Conservation (phyloP, 2,113 vertebrate genomes). For the Dermatemys mawii region DNA sequence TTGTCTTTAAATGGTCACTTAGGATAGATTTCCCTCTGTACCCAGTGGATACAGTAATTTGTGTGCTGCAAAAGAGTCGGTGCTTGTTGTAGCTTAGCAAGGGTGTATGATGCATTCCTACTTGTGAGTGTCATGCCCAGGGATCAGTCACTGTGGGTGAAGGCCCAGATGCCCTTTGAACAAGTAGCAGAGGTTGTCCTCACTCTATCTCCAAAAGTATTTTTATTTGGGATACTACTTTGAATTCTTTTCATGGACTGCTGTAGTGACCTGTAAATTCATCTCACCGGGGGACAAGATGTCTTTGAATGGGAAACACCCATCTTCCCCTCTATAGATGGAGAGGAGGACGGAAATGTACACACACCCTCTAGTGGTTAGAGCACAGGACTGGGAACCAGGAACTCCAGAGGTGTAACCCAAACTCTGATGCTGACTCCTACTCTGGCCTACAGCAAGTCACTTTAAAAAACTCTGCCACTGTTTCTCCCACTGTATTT, state of each 20-base stretch:
- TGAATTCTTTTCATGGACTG: not conserved
- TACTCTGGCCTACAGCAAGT: not conserved
- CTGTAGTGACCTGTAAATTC: not conserved
- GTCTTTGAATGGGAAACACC: not conserved
- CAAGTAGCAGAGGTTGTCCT: not conserved
- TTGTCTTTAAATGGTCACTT: not conserved
- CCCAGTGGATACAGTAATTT: not conserved
- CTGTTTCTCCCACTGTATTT: not conserved
- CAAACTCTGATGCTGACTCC: not conserved
- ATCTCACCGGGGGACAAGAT: not conserved
- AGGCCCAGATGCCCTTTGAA: not conserved
- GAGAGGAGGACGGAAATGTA: not conserved
- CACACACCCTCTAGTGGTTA: not conserved
- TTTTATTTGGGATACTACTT: not conserved
- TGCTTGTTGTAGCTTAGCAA: not conserved
- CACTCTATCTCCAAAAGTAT: not conserved
- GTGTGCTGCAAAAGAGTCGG: not conserved
- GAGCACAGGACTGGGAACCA: not conserved
- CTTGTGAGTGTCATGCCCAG: not conserved
- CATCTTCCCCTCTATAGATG: not conserved
- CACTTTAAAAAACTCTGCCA: not conserved
- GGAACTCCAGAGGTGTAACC: not conserved
- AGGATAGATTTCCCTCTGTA: not conserved
- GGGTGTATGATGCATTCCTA: not conserved
- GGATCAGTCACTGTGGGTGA: not conserved